Evolutionary conservation across 1,140 invertebrate genomes (phyloP).

Genomic region (Caenorhabditis elegans): DNA sequence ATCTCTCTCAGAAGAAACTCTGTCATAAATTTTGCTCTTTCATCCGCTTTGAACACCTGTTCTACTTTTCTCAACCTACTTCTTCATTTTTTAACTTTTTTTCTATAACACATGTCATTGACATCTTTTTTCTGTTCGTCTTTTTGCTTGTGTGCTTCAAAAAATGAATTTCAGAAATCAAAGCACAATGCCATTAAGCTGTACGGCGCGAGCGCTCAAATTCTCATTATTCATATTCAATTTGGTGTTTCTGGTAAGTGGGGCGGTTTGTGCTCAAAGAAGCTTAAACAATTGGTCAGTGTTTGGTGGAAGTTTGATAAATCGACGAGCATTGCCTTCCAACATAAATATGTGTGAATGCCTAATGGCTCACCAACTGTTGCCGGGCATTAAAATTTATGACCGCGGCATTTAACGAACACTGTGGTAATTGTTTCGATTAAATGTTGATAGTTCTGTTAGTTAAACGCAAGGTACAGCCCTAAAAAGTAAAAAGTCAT

Average conservation of each 20-base stretch:
- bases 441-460: too few relatives aligned
- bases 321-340: background rate
- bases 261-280: background rate
- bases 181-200: constrained; percentile 49
- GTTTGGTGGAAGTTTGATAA: background rate
- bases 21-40: background rate
- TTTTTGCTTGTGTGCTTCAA: background rate
- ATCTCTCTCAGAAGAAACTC: background rate
- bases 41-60: constrained; percentile 1
- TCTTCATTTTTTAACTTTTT: background rate
- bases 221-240: constrained; percentile 65
- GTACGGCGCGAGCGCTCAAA: constrained; percentile 58
- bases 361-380: constrained; percentile 10
- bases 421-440: too few relatives aligned
- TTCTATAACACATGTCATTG: constrained; percentile 26
- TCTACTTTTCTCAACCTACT: background rate
- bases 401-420: background rate
- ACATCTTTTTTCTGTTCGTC: background rate
- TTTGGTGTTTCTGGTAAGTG: constrained; percentile 62
- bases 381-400: background rate
- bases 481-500: too few relatives aligned
- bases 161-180: background rate
- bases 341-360: background rate
- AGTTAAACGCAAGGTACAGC: too few relatives aligned
- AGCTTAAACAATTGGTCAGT: too few relatives aligned